These are phyloP conservation scores for Drosophila lowei DNA, from an alignment of 1,140 invertebrate genomes.

Conservation along the genomic window DNA sequence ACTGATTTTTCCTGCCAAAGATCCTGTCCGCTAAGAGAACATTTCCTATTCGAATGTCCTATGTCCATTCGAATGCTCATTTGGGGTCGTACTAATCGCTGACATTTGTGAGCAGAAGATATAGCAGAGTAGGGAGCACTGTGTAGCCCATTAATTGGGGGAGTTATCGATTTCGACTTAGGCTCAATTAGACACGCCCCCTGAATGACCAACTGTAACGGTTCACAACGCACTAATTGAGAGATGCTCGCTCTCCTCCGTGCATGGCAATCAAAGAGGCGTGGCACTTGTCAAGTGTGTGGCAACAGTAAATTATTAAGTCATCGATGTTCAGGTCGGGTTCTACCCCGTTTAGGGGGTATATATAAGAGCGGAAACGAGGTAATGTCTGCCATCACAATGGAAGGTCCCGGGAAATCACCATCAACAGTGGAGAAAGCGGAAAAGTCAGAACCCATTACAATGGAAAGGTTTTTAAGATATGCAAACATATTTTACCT, in stretches of 20 bases:
- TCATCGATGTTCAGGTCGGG: slow-evolving; percentile 10
- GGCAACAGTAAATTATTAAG: slow-evolving; percentile 63
- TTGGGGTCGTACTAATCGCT: slow-evolving; percentile 26
- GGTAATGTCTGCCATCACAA: slow-evolving; percentile 13
- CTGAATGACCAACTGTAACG: slow-evolving; percentile 51
- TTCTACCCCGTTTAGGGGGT: background rate
- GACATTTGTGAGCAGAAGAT: slow-evolving; percentile 37
- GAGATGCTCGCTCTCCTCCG: slow-evolving; percentile 46
- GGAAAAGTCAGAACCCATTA: slow-evolving; percentile 8
- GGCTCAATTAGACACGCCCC: slow-evolving; percentile 59
- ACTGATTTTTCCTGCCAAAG: background rate
- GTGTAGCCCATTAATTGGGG: slow-evolving; percentile 34
- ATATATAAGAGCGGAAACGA: background rate
- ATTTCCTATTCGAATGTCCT: slow-evolving; percentile 3
- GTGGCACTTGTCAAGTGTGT: slow-evolving; percentile 51
- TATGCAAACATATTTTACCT: slow-evolving; percentile 62
- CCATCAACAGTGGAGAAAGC: background rate
- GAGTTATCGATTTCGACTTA: slow-evolving; percentile 71
- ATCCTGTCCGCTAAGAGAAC: background rate
- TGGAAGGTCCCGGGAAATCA: background rate
- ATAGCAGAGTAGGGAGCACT: background rate
- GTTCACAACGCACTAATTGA: slow-evolving; percentile 71
- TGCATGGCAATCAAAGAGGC: slow-evolving; percentile 59
- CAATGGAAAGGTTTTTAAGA: slow-evolving; percentile 35
- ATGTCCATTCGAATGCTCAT: slow-evolving; percentile 13